These are phyloP conservation scores for Drosophila azteca DNA, from an alignment of 1,140 invertebrate species.

Conservation along the genomic window DNA sequence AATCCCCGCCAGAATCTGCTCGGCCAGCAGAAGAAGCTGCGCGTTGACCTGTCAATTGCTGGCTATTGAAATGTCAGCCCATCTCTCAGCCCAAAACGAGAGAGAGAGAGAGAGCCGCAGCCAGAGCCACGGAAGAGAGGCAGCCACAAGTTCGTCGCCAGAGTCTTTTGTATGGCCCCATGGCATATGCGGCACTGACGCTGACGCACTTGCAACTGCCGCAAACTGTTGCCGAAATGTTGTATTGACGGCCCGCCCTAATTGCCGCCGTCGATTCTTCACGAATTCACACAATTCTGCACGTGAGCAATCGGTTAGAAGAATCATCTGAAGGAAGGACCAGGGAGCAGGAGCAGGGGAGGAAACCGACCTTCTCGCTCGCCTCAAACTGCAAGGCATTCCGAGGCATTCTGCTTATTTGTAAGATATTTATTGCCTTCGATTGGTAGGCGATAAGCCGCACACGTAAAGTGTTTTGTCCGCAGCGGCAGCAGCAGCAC, in stretches of 20 bases:
- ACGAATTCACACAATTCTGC: constrained; percentile 76
- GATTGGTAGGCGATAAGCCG: constrained; percentile 81
- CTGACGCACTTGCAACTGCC: constrained; percentile 15
- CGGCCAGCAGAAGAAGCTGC: constrained; percentile 49
- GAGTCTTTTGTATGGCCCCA: constrained; percentile 76
- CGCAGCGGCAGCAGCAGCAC: constrained; percentile 29
- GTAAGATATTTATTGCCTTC: constrained; percentile 84
- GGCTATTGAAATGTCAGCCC: constrained; percentile 83
- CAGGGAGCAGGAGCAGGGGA: background rate
- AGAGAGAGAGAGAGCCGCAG: no score
- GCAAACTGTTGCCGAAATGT: constrained; percentile 16
- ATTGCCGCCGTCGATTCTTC: constrained; percentile 79
- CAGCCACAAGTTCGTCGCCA: constrained; percentile 69
- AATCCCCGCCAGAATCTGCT: background rate
- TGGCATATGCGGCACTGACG: constrained; percentile 2
- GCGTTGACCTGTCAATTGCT: constrained; percentile 83
- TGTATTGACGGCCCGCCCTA: constrained; percentile 61
- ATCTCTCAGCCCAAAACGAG: constrained; percentile 15
- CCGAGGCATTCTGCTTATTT: constrained; percentile 84
- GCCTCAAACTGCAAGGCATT: constrained; percentile 48
- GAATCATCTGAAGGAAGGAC: constrained; percentile 9
- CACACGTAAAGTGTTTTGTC: constrained; percentile 82
- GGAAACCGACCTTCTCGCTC: background rate
- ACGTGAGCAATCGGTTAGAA: constrained; percentile 57
- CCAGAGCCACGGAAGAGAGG: background rate